phyloP scores from a whole-genome alignment of 2,797 vertebrate species.

The Labeo calbasu region DNA sequence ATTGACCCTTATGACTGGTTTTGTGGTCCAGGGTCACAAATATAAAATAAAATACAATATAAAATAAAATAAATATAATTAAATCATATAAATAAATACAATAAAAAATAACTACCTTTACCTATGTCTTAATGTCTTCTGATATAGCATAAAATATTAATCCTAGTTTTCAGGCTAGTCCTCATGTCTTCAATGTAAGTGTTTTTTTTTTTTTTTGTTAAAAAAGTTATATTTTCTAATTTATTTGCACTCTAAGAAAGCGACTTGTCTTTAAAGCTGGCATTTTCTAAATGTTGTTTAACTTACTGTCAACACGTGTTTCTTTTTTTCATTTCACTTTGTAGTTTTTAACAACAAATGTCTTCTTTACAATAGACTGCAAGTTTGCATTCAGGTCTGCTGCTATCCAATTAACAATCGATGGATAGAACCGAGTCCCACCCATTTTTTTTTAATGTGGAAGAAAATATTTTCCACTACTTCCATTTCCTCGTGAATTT shows the following conservation, averaged over 20 bases:
- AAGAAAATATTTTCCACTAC: neutral
- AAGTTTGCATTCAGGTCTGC: neutral
- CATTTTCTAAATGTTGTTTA: neutral
- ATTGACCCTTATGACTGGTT: too few species aligned
- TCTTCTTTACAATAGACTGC: neutral
- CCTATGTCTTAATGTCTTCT: neutral
- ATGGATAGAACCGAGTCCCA: neutral
- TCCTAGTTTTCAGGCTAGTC: neutral
- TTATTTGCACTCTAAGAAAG: too few species aligned
- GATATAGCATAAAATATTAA: neutral
- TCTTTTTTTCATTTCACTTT: neutral
- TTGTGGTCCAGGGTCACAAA: too few species aligned
- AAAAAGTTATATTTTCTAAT: too few species aligned
- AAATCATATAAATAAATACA: too few species aligned
- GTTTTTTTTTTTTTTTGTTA: too few species aligned
- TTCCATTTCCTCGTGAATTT: neutral
- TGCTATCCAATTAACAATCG: neutral
- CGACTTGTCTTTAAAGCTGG: neutral
- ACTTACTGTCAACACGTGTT: neutral
- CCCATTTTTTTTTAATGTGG: too few species aligned
- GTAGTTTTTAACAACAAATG: neutral
- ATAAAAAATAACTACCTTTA: too few species aligned
- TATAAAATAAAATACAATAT: too few species aligned
- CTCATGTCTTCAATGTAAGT: too few species aligned
- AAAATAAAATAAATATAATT: too few species aligned